Base-by-base conservation (phyloP, 2,113 vertebrate species). In the Elaphurus davidianus region DNA sequence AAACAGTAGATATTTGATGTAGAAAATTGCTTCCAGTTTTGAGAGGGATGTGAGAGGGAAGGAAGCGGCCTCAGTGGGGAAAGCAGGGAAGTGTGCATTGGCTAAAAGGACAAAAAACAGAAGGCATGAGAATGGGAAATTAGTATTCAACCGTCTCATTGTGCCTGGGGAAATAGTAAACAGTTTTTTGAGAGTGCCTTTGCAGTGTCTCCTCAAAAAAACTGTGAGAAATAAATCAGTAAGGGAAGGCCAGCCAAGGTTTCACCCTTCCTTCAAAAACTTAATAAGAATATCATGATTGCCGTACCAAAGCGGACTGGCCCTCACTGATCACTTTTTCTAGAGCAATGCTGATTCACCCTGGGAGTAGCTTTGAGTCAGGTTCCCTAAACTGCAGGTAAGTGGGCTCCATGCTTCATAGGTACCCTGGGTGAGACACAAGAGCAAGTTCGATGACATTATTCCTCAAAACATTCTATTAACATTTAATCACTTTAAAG, bases 21-120 rank as follows among this genome's bases (percentile, higher is more conserved):
- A 89, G 27, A 28, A 96, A 87, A 94, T 52, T 28, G 23, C 10
- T 79, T 79, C 78, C 19, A n/a, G 55, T 60, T 92, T 87, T 95
- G 15, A 76, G 28, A 16, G 7, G 10, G 15, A 5, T 4, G 27
- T 54, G 90, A 91, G 17, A 74, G 4, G 17, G 2, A 64, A 40
- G 21, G 89, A 87, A 62, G 19, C 11, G 1, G 5, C 11, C 13
- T 28, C 83, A 1, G 17, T 0, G 0, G 50, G 30, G 28, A 57
- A 96, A 93, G 62, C 30, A 62, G 21, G 84, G 25, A 88, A 88
- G 15, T 16, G 52, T 25, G 17, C 30, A 57, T 33, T 79, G 45
- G 1, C n/a, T 5, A 50, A n/a, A 91, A 74, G 25, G 27, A 50
- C 47, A 47, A 54, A 47, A 81, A 87, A 86, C 25, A 55, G 7